Evolutionary conservation across 2,797 vertebrate genomes (phyloP).

Genomic region (Sylvilagus floridanus): DNA sequence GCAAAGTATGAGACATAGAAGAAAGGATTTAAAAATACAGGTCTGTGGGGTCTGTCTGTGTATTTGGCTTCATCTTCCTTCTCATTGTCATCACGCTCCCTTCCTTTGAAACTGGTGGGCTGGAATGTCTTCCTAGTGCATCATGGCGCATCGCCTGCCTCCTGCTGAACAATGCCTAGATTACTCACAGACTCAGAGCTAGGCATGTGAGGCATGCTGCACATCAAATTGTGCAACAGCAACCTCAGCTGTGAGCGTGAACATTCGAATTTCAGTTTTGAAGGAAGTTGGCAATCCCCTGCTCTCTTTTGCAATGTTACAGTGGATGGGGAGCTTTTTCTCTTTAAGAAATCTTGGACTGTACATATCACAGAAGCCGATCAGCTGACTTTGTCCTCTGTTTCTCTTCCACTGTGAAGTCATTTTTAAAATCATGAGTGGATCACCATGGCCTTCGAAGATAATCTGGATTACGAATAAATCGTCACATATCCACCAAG

Average conservation of each 20-base stretch:
- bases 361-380: background rate
- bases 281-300: constrained; percentile 6
- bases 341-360: constrained; percentile 35
- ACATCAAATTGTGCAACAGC: background rate
- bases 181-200: background rate
- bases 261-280: constrained; percentile 33
- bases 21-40: background rate
- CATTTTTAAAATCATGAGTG: background rate
- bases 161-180: background rate
- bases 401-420: background rate
- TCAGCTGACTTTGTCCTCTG: background rate
- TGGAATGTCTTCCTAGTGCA: background rate
- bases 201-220: fast-evolving
- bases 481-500: background rate
- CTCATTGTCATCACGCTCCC: background rate
- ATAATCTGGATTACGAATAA: background rate
- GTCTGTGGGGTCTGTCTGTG: too few species aligned
- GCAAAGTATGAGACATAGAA: background rate
- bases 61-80: background rate
- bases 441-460: background rate
- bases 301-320: background rate
- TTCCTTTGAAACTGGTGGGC: background rate
- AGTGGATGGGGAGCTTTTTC: background rate
- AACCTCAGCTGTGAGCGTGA: background rate
- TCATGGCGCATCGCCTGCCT: background rate